These are phyloP conservation scores for Fringilla coelebs DNA, from an alignment of 2,797 vertebrate genomes.

Conservation along the genomic window DNA sequence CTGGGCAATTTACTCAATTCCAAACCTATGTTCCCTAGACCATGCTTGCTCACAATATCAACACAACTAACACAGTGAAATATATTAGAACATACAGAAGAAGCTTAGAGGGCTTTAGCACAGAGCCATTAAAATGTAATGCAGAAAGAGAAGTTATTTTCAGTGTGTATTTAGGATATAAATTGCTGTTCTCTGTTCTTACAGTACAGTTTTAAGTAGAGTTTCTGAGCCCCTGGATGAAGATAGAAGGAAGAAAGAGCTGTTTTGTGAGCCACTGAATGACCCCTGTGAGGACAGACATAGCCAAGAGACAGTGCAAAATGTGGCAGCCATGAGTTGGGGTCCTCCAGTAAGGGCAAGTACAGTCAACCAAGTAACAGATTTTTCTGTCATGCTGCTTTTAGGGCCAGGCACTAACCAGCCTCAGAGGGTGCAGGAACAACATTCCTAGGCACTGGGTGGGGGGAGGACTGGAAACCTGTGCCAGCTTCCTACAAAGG, in stretches of 20 bases:
- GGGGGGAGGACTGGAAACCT: neutral
- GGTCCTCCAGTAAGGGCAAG: fast-evolving
- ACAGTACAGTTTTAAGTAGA: neutral
- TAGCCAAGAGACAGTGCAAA: neutral
- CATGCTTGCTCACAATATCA: neutral
- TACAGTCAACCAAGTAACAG: neutral
- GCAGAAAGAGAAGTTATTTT: neutral
- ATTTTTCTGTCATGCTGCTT: neutral
- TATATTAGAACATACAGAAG: neutral
- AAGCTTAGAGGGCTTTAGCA: neutral
- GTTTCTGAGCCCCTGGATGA: neutral
- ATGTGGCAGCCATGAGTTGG: neutral
- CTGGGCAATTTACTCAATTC: neutral
- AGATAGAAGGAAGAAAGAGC: neutral
- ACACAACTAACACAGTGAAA: neutral
- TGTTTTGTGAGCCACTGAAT: neutral
- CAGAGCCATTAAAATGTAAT: neutral
- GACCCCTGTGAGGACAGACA: neutral
- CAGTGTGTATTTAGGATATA: neutral
- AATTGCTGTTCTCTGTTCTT: neutral
- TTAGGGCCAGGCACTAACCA: neutral
- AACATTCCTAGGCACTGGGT: neutral
- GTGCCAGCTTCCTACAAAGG: neutral
- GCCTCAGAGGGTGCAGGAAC: neutral
- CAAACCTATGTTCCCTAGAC: neutral